These are phyloP conservation scores for Salvelinus fontinalis DNA, from an alignment of 2,113 vertebrate species.

Conservation along the genomic window DNA sequence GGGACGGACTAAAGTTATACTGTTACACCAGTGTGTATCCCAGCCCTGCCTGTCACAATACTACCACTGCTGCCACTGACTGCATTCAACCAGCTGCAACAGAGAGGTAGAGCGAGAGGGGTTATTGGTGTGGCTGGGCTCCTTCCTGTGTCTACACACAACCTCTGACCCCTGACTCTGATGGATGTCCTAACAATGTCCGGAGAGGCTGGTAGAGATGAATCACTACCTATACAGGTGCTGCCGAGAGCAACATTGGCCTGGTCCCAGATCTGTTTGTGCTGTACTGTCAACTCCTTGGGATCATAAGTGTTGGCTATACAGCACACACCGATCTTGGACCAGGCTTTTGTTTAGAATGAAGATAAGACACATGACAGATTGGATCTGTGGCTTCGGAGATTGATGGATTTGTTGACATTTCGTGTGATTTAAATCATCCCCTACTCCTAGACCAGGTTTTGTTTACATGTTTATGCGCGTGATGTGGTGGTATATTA, in stretches of 20 bases:
- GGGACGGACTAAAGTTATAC: too few species aligned
- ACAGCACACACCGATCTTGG: not conserved
- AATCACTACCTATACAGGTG: too few species aligned
- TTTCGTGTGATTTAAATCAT: not conserved
- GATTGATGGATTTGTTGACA: not conserved
- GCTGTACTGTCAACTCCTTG: too few species aligned
- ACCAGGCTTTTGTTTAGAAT: not conserved
- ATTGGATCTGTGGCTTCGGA: not conserved
- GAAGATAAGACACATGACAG: not conserved
- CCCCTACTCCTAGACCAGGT: not conserved
- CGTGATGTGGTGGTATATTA: constrained; percentile 37
- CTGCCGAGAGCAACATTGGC: too few species aligned
- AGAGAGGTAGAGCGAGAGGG: not conserved
- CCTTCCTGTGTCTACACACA: constrained; percentile 10
- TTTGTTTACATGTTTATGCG: constrained; percentile 13
- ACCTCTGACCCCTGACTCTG: constrained; percentile 20
- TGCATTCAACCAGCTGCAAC: constrained; percentile 1
- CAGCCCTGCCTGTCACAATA: not conserved
- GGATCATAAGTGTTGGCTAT: too few species aligned
- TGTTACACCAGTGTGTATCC: not conserved
- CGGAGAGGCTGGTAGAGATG: constrained; percentile 11
- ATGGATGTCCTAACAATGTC: constrained; percentile 5
- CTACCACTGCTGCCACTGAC: not conserved
- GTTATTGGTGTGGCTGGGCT: not conserved
- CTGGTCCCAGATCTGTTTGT: too few species aligned